Conservation (phyloP, 30 jellyfish, hydroid and myxozoan species). For the Hydractinia symbiolongicarpus region DNA sequence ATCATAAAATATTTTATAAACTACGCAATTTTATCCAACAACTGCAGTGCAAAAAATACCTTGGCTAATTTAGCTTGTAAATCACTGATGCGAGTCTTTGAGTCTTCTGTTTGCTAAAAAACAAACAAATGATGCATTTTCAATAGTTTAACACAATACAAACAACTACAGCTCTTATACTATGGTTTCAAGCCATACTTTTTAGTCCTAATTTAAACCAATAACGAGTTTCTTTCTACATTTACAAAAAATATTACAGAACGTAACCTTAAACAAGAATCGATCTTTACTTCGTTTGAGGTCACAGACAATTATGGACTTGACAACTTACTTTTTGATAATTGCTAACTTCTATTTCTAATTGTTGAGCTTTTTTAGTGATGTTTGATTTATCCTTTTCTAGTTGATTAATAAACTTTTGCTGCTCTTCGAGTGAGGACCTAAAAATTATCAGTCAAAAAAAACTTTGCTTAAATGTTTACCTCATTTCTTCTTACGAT, state of each 20-base stretch:
- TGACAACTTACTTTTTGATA: constrained; percentile 48
- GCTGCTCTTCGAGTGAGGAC: constrained; percentile 64
- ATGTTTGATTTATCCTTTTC: constrained; percentile 66
- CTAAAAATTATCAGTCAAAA: constrained; percentile 22
- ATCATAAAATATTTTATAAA: not conserved
- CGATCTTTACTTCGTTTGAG: not conserved
- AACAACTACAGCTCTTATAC: too few species aligned
- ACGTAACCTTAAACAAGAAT: not conserved
- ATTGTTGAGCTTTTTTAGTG: constrained; percentile 55
- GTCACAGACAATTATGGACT: too few species aligned
- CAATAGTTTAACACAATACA: too few species aligned
- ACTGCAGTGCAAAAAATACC: constrained; percentile 31
- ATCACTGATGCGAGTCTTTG: constrained; percentile 73
- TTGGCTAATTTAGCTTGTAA: constrained; percentile 77
- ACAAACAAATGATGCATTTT: not conserved
- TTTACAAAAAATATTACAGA: too few species aligned
- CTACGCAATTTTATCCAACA: not conserved
- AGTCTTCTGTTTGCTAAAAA: constrained; percentile 66
- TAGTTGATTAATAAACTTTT: constrained; percentile 64
- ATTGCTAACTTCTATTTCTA: constrained; percentile 68
- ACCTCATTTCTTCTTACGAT: too few species aligned
- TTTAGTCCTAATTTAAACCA: too few species aligned
- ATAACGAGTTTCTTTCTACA: too few species aligned
- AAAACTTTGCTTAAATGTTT: too few species aligned
- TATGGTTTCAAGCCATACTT: too few species aligned